Base-by-base conservation (phyloP, 2,797 vertebrate species). In the Hylomyscus alleni region DNA sequence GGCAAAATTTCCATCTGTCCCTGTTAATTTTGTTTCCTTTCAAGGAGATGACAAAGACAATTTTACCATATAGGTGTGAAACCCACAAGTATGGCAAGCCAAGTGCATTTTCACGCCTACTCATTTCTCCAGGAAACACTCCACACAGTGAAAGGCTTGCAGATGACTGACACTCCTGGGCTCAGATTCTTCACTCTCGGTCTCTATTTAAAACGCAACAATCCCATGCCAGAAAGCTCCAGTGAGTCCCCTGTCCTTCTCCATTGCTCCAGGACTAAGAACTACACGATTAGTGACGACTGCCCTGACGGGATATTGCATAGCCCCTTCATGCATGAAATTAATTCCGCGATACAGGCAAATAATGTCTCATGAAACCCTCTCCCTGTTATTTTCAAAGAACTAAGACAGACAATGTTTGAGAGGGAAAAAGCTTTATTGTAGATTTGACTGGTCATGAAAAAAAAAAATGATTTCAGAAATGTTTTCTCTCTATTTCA, bases 21-120 rank as follows among this genome's bases (percentile, higher is more conserved):
- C 54, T 95, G 69, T 91, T 80, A 96, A 89, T 95, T 96, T 95
- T 91, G 10, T 89, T 95, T 94, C 80, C 90, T 95, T 91, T 67
- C 93, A 93, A 96, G 52, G 86, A 93, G 69, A 92, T 56, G 72
- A 89, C 72, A 92, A 95, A 95, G 91, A 94, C 69, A 83, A 93
- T 96, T 97, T 95, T 88, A 89, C 69, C 50, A 86, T 11, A 60
- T 67, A 94, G 72, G 31, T 94, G 76, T 95, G 91, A 96, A 97
- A 94, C 78, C 44, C 47, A 94, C 67, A 92, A 78, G 44, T 90
- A 29, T 90, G 56, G 60, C 50, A 95, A 95, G 62, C 58, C 81
- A 77, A 65, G n/a, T 87, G 81, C 34, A 81, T 52, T 91, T 77
- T 54, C 62, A 95, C 0, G 1, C 58, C 72, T 80, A 87, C 52